Percentiles rank a stretch among this genome's conserved stretches.
Evolutionary conservation across 1,140 invertebrate genomes (phyloP).

Genomic region (Atta cephalotes): DNA sequence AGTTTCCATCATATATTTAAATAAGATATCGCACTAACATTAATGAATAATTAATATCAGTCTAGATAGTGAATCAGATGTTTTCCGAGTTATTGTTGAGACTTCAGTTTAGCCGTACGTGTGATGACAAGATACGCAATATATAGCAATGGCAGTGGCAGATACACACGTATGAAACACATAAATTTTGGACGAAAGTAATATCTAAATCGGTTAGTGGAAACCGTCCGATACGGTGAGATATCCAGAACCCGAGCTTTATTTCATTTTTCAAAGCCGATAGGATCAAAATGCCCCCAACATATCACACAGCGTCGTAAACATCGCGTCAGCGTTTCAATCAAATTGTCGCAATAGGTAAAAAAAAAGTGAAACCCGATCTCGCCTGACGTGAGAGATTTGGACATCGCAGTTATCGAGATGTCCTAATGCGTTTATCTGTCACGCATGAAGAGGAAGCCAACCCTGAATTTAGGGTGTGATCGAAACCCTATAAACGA

Average conservation of each 20-base stretch:
- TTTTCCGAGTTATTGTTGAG: conserved; percentile 9
- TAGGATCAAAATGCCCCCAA: conserved; percentile 53
- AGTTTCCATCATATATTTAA: not conserved
- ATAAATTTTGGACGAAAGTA: conserved; percentile 59
- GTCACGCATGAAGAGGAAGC: conserved; percentile 21
- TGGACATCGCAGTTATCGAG: conserved; percentile 52
- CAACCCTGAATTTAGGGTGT: conserved; percentile 37
- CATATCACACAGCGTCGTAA: conserved; percentile 55
- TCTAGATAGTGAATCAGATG: not conserved
- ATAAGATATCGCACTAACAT: not conserved
- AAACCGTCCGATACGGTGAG: conserved; percentile 52
- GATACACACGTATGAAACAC: conserved; percentile 55
- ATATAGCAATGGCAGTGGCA: conserved; percentile 20
- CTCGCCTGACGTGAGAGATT: conserved; percentile 13
- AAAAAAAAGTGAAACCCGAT: conserved; percentile 57
- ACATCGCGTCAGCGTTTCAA: conserved; percentile 58
- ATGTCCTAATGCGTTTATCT: conserved; percentile 70
- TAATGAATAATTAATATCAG: not conserved
- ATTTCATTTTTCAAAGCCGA: conserved; percentile 64
- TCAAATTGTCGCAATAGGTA: conserved; percentile 60
- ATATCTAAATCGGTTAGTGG: conserved; percentile 62
- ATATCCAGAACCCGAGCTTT: conserved; percentile 44
- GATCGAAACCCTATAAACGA: conserved; percentile 50
- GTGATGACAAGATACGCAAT: conserved; percentile 47
- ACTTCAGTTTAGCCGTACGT: conserved; percentile 20